These are phyloP conservation scores for Andrena hattorfiana DNA, from an alignment of 2,888 invertebrate species.

Conservation along the genomic window DNA sequence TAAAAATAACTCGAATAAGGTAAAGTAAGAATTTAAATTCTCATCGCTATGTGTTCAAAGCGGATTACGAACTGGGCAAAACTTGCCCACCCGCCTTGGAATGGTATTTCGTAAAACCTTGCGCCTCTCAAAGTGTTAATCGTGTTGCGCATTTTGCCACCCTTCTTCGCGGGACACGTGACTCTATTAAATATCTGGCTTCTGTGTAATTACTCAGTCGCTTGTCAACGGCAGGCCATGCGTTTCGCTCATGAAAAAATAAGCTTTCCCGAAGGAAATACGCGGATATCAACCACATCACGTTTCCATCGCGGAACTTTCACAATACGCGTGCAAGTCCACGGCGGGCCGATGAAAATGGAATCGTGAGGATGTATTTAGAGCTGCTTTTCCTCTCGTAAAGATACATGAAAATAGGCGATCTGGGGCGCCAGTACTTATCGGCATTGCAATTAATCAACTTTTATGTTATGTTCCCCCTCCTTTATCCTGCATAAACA, in stretches of 20 bases:
- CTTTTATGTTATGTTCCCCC: no score
- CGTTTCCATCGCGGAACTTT: conserved; percentile 38
- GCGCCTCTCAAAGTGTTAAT: neutral
- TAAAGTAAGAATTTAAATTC: no score
- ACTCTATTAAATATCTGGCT: conserved; percentile 43
- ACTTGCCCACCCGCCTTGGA: no score
- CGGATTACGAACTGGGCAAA: no score
- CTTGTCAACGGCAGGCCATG: conserved; percentile 38
- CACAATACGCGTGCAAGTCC: conserved; percentile 47
- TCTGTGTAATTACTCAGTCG: conserved; percentile 3
- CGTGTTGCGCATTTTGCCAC: neutral
- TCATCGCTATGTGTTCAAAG: no score
- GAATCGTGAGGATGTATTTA: conserved; percentile 58
- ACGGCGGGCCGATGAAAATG: conserved; percentile 67
- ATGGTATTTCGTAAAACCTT: no score
- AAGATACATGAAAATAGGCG: conserved; percentile 65
- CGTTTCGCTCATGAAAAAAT: conserved; percentile 29
- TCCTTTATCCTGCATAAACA: no score
- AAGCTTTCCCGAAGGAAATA: conserved; percentile 47
- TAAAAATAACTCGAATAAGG: no score
- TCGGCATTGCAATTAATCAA: conserved; percentile 60
- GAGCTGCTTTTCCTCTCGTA: conserved; percentile 56
- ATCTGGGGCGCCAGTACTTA: conserved; percentile 39
- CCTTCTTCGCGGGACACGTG: neutral
- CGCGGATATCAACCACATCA: conserved; percentile 2